Base-by-base conservation (phyloP, 2,113 vertebrate species). In the Festucalex cinctus region DNA sequence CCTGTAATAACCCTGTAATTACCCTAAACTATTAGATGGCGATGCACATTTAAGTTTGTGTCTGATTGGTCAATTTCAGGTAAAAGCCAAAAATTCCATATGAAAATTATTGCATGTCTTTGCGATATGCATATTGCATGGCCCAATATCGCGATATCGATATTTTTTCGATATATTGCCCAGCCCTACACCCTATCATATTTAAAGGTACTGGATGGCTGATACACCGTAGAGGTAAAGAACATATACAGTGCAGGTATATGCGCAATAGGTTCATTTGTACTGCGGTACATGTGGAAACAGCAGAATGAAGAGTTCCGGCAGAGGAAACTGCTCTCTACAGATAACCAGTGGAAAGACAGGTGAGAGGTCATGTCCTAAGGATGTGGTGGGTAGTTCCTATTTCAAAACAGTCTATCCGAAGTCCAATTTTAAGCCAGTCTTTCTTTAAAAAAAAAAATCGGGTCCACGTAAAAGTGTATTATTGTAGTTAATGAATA, bases 341-440 rank as follows among this genome's bases (percentile, higher is more conserved):
- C 48, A 72, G 78, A 79, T 68, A 61, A 71, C 65, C 8, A 68
- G 26, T 16, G 8, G 65, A 8, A 28, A 69, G 57, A 68, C 53
- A 70, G 9, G 41, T 26, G 53, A 68, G 53, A 68, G 75, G 70
- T 70, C 62, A 60, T 66, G 71, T 63, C 60, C 60, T 71, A 2
- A 51, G 63, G 35, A 44, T 35, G n/a, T 19, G 12, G 36, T 19
- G 39, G 41, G 19, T 1, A 7, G 60, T 63, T 37, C 60, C 65
- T 69, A 20, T 59, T 62, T 61, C 13, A 26, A 6, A 44, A 53
- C 70, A 41, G 17, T 63, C 13, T 37, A 19, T 61, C 19, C 43
- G n/a, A 6, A 32, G 56, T 36, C 17, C n/a, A 8, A 20, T 20
- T 59, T 59, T 19, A 59, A 32, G 9, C 32, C 9, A 10, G 16